Conservation (phyloP, 1,140 invertebrate genomes). For the Musca domestica region DNA sequence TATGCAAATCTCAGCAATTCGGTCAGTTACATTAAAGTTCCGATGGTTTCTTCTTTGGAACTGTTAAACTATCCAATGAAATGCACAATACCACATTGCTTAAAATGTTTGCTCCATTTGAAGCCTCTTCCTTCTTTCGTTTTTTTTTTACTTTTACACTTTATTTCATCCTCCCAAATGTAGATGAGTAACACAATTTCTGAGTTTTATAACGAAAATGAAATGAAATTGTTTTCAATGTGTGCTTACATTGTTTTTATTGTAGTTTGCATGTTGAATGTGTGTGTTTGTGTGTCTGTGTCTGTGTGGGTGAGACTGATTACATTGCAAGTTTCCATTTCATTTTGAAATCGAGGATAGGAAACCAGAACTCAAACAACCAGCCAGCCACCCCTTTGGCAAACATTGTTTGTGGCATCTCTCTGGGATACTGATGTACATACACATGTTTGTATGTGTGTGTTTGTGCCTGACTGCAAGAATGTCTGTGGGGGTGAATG, state of each 20-base stretch:
- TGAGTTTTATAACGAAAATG: constrained; percentile 3
- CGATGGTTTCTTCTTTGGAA: no score
- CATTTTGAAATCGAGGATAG: not conserved
- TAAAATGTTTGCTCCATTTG: not conserved
- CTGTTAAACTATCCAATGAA: no score
- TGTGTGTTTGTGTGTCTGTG: no score
- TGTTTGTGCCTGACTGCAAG: no score
- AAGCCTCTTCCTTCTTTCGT: not conserved
- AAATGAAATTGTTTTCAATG: constrained; percentile 7
- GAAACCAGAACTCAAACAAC: not conserved
- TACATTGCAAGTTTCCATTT: constrained; percentile 16
- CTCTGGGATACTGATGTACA: not conserved
- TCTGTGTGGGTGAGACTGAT: no score
- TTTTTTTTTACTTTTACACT: not conserved
- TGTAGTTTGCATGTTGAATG: no score
- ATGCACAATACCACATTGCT: no score
- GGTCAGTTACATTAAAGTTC: no score
- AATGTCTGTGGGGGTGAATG: no score
- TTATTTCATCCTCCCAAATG: not conserved
- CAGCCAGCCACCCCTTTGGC: not conserved
- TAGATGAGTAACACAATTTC: constrained; percentile 17
- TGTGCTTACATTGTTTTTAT: no score
- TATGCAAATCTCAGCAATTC: no score
- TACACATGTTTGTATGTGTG: not conserved
- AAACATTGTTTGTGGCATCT: not conserved